Evolutionary conservation across 2,113 vertebrate species (phyloP).

Genomic region (Cyprinus carpio): DNA sequence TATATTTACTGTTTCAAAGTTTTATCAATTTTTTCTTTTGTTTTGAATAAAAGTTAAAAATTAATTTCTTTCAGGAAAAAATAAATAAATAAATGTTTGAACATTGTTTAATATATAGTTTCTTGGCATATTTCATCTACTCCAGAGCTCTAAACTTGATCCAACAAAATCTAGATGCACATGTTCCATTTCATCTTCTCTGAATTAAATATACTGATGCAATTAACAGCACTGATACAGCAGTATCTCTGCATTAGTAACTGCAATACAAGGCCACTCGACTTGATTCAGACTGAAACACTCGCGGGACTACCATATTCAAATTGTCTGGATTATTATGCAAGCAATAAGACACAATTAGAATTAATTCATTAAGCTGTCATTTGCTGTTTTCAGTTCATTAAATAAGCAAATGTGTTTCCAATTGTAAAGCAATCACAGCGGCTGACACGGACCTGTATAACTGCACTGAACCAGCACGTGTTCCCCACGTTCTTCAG

Average conservation of each 20-base stretch:
- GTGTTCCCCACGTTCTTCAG: conserved; percentile 98
- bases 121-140: background rate
- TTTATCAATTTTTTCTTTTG: too few species aligned
- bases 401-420: background rate
- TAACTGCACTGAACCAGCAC: conserved; percentile 99
- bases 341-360: background rate
- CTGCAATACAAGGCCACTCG: background rate
- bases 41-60: too few species aligned
- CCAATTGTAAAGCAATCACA: background rate
- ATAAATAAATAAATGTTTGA: too few species aligned
- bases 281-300: background rate
- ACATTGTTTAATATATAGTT: background rate
- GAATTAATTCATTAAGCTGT: background rate
- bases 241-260: background rate
- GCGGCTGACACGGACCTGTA: conserved; percentile 84
- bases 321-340: too few species aligned
- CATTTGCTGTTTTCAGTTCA: background rate
- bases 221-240: background rate
- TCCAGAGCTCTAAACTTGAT: background rate
- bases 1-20: too few species aligned
- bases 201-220: background rate
- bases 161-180: background rate
- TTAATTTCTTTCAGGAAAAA: too few species aligned
- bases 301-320: background rate
- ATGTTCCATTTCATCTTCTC: background rate